Percentiles rank a stretch among this genome's conserved stretches.
These are phyloP conservation scores for Misgurnus mizolepis DNA, from an alignment of 2,113 vertebrate genomes.

Conservation along the genomic window DNA sequence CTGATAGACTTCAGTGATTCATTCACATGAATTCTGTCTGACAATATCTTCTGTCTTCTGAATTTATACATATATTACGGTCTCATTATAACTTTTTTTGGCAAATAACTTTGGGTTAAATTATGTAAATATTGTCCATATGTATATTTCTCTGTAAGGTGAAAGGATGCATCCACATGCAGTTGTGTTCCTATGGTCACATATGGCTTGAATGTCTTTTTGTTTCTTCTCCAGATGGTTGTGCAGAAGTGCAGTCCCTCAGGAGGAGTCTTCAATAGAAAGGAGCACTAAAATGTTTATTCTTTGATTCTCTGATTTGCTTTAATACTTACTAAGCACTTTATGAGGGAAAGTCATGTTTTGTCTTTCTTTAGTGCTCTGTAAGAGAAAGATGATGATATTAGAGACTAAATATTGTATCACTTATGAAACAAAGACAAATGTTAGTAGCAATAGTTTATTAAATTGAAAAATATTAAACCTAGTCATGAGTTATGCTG, in stretches of 20 bases:
- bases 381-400: neutral
- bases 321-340: conserved; percentile 19
- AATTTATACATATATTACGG: neutral
- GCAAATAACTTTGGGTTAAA: too few relatives aligned
- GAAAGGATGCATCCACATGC: neutral
- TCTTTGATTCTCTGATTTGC: conserved; percentile 11
- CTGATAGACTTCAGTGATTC: neutral
- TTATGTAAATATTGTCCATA: too few relatives aligned
- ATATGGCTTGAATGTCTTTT: conserved; percentile 7
- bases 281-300: conserved; percentile 30
- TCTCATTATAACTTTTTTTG: too few relatives aligned
- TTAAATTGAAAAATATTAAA: too few relatives aligned
- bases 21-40: neutral
- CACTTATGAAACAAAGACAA: neutral
- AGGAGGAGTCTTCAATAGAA: conserved; percentile 2
- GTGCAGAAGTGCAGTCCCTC: neutral
- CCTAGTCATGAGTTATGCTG: neutral
- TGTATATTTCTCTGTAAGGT: neutral
- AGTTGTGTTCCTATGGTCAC: neutral
- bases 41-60: neutral
- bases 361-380: conserved; percentile 15
- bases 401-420: neutral
- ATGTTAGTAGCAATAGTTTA: neutral
- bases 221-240: conserved; percentile 26
- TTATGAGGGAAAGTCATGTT: neutral